Evolutionary conservation across 2,113 vertebrate genomes (phyloP), one percentile per base, ranked within the genome.

Genomic region (Sula dactylatra): DNA sequence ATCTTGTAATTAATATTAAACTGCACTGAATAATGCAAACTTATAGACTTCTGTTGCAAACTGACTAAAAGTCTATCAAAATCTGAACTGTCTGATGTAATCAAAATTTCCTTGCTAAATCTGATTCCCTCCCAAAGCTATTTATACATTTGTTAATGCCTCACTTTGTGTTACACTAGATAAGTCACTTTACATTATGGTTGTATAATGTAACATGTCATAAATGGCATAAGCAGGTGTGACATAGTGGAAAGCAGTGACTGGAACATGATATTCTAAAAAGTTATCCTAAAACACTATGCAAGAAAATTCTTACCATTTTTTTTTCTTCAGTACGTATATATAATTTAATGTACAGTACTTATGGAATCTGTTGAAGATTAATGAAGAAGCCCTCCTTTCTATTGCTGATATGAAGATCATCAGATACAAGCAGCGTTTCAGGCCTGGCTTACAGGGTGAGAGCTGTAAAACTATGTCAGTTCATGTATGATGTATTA

Each of bases 21-120:
- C 87, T 91, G 66, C 62, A 91, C 58, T 93, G 74, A 94, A 91
- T 96, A 95, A 97, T 94, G 91, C 77, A 96, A 94, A 45, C 22
- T 26, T 78, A 79, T 9, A 94, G 88, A 79, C 44, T 95, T 91
- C 80, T 72, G 31, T 26, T 77, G 69, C 72, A 89, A 86, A 79
- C 56, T 61, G 77, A 78, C 81, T 95, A 38, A 86, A 92, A 94
- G 93, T 90, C 80, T 89, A 91, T 93, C 80, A 92, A 94, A 91
- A 85, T 79, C 77, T 85, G 61, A 82, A 65, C 82, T 94, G 94
- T 85, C 94, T 76, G 52, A 87, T 83, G 86, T n/a, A 95, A 93
- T 94, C 40, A 94, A 67, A 87, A 76, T 84, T 82, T 93, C 62
- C 56, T 79, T 82, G 86, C 77, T 96, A 91, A 91, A 85, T 77